phyloP scores from a whole-genome alignment of 2,888 invertebrate genomes.

The Lepas anatifera region DNA sequence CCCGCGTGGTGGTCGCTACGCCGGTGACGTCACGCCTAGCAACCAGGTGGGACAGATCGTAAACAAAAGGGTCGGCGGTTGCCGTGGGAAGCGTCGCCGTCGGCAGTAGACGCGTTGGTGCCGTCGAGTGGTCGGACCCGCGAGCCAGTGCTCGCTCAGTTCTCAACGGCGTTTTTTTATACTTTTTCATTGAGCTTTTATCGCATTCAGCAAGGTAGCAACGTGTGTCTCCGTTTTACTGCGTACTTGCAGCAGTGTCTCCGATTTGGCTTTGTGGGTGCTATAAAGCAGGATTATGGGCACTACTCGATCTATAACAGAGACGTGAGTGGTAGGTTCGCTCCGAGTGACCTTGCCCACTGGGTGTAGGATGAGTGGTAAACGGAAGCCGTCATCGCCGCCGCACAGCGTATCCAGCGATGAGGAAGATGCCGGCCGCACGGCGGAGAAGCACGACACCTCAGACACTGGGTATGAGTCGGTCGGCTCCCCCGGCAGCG shows the following conservation, averaged over 20 bases:
- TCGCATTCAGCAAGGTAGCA: no score
- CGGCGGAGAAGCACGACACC: neutral
- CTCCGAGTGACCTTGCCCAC: no score
- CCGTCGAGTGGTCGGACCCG: neutral
- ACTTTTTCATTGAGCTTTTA: no score
- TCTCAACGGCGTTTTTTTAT: neutral
- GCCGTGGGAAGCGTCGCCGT: neutral
- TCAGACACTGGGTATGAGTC: neutral
- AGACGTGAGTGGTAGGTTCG: no score
- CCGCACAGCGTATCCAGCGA: neutral
- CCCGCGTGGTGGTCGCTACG: no score
- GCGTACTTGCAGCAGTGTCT: no score
- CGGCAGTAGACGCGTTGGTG: neutral
- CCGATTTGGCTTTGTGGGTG: no score
- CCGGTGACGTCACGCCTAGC: conserved; percentile 2
- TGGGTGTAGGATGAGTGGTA: neutral
- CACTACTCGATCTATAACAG: no score
- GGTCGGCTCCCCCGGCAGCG: neutral
- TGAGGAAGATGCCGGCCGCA: neutral
- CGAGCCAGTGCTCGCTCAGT: neutral
- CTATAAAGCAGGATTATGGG: no score
- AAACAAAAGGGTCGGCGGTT: neutral
- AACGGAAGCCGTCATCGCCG: neutral
- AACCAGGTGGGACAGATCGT: neutral
- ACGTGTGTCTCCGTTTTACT: no score